Evolutionary conservation across 2,113 vertebrate genomes (phyloP), one percentile per base, ranked within the genome.

Genomic region (Machaerirhynchus nigripectus): DNA sequence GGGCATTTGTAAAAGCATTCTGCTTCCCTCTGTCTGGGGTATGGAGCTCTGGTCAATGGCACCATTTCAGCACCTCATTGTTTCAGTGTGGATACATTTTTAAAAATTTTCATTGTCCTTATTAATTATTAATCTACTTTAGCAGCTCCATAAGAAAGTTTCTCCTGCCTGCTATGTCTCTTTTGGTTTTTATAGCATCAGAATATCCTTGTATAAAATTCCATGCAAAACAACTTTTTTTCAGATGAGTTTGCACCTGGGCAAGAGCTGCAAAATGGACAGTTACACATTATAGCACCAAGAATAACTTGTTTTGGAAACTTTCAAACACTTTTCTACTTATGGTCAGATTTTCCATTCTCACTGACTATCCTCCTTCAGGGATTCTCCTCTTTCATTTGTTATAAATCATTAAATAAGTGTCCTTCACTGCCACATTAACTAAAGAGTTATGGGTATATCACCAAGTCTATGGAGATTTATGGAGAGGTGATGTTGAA

Each of bases 391-490:
- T 88, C 24, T 88, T 96, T 33, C n/a, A 33, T 93, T 96, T 23
- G 10, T 95, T 95, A 96, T 93, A 97, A 97, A 97, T 97, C 59
- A 96, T 91, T 28, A 91, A 93, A 96, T 94, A 93, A 95, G 19
- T 76, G 84, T 61, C 60, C 11, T 75, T 87, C 91, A 67, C 95
- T 97, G 71, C 95, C 85, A 96, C 85, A 65, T 77, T 89, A 94
- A 92, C 71, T 92, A 94, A 97, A 90, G 53, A 92, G 71, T 93
- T 92, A 87, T n/a, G 61, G 39, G 87, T 74, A 63, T 59, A 95
- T 96, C 77, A 92, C 55, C 90, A 93, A 94, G 52, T 67, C 87
- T n/a, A 8, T 65, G 42, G 23, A 65, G 71, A 97, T 96, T 95
- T 96, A 97, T 94, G 61, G 33, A 96, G 86, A 73, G 37, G 20